Evolutionary conservation across 2,113 vertebrate species (phyloP).

Genomic region (Rutilus rutilus): DNA sequence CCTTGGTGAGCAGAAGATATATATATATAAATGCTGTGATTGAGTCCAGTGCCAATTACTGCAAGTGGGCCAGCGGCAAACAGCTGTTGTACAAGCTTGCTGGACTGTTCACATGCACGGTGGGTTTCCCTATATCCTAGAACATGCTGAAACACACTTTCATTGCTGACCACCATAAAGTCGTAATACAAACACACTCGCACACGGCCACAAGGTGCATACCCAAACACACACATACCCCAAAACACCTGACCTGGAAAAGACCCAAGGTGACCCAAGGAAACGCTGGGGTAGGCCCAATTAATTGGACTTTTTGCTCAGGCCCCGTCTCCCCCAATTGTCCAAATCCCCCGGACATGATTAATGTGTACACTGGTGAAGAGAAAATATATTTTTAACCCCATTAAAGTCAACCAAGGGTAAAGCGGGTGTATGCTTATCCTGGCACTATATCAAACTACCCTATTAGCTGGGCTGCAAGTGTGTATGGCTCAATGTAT

Average conservation of each 20-base stretch:
- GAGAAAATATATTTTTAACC: slow-evolving; percentile 98
- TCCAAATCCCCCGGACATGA: slow-evolving; percentile 96
- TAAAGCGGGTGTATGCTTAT: slow-evolving; percentile 94
- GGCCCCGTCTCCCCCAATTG: slow-evolving; percentile 94
- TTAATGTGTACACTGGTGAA: slow-evolving; percentile 91
- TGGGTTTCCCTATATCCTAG: slow-evolving; percentile 58
- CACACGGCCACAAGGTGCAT: slow-evolving; percentile 61
- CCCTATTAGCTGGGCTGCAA: slow-evolving; percentile 82
- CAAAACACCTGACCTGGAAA: slow-evolving; percentile 87
- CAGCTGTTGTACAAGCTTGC: slow-evolving; percentile 78
- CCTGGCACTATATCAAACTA: slow-evolving; percentile 95
- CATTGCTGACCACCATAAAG: slow-evolving; percentile 23
- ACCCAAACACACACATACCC: slow-evolving; percentile 72
- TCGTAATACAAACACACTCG: not conserved
- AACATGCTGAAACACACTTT: slow-evolving; percentile 31
- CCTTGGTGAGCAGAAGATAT: too few species aligned
- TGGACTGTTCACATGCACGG: slow-evolving; percentile 79
- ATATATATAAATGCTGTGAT: not conserved
- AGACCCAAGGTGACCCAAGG: slow-evolving; percentile 85
- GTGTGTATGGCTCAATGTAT: slow-evolving; percentile 68
- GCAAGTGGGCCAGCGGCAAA: slow-evolving; percentile 74
- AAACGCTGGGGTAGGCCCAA: slow-evolving; percentile 85
- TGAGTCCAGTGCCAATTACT: slow-evolving; percentile 52
- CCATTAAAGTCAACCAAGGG: slow-evolving; percentile 98
- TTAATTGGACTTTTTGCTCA: slow-evolving; percentile 93